phyloP scores from a whole-genome alignment of 1,140 invertebrate species.

The Pachyrhynchus sulphureomaculatus region DNA sequence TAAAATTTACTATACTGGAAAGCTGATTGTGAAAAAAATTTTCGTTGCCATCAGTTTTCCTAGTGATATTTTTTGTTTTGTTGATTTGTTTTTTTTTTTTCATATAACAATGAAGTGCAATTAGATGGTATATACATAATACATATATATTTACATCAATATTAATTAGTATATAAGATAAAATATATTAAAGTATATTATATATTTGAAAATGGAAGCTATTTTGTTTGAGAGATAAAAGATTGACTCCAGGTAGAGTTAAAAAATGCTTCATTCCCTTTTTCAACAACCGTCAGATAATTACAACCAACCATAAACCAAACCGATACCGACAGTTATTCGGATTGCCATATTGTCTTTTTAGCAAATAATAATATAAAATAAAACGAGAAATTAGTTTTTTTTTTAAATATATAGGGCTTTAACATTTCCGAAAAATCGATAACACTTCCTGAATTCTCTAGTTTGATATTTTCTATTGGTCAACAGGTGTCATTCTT shows the following conservation, averaged over 20 bases:
- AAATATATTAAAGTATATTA: conserved; percentile 51
- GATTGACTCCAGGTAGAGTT: conserved; percentile 59
- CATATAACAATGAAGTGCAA: conserved; percentile 57
- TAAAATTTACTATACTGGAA: conserved; percentile 32
- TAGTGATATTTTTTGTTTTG: conserved; percentile 32
- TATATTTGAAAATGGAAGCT: conserved; percentile 54
- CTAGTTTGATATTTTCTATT: too few species aligned
- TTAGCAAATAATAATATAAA: conserved; percentile 3
- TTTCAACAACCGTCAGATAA: conserved; percentile 51
- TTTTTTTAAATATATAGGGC: too few species aligned
- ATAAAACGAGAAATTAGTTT: too few species aligned
- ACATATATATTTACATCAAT: conserved; percentile 58
- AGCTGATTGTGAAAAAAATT: conserved; percentile 24
- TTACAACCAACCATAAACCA: conserved; percentile 52
- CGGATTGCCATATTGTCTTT: conserved; percentile 1
- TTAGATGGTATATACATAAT: conserved; percentile 56
- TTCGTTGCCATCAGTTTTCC: conserved; percentile 34
- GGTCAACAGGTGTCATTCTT: too few species aligned
- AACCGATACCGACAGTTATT: conserved; percentile 54
- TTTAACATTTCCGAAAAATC: too few species aligned
- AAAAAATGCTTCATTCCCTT: conserved; percentile 47
- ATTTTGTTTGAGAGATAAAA: conserved; percentile 60
- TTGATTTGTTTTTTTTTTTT: conserved; percentile 42
- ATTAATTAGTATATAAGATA: conserved; percentile 56
- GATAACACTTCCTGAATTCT: too few species aligned